Percentiles rank a stretch among this genome's conserved stretches.
Evolutionary conservation across 1,140 invertebrate species (phyloP).

Genomic region (Drosophila jambulina): DNA sequence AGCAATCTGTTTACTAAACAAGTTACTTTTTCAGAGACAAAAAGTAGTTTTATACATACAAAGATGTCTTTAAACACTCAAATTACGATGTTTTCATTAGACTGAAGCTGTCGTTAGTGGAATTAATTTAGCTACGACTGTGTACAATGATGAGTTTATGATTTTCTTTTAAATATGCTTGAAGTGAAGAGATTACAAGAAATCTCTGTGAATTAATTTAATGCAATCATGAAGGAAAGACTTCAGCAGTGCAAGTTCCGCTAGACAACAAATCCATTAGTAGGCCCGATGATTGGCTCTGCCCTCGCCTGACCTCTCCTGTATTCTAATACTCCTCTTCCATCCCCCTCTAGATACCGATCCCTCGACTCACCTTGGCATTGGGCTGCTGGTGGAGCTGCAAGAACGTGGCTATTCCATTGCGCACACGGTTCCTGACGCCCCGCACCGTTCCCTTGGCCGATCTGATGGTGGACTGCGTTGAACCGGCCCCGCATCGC

Average conservation of each 20-base stretch:
- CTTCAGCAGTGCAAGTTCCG: too few species aligned
- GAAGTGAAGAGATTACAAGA: neutral
- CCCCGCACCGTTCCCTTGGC: constrained; percentile 96
- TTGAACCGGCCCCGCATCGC: constrained; percentile 89
- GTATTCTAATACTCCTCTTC: neutral
- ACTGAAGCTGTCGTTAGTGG: neutral
- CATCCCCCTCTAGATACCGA: neutral
- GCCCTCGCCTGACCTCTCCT: constrained; percentile 4
- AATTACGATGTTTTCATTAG: neutral
- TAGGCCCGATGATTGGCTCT: neutral
- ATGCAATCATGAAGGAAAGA: too few species aligned
- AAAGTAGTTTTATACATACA: neutral
- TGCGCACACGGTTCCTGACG: constrained; percentile 96
- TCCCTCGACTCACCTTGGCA: constrained; percentile 88
- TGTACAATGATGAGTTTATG: neutral
- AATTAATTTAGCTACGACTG: neutral
- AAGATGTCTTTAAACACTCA: neutral
- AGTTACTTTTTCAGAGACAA: neutral
- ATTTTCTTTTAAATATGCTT: neutral
- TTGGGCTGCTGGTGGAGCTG: constrained; percentile 90
- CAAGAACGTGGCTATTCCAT: constrained; percentile 98
- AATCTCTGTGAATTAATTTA: neutral
- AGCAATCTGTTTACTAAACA: neutral
- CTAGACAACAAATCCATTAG: neutral
- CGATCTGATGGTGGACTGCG: constrained; percentile 92